A percentile compares a stretch with the other conserved stretches of the same genome.
These are phyloP conservation scores for Chrysotoxum bicinctum DNA, from an alignment of 2,888 invertebrate genomes.

Conservation along the genomic window DNA sequence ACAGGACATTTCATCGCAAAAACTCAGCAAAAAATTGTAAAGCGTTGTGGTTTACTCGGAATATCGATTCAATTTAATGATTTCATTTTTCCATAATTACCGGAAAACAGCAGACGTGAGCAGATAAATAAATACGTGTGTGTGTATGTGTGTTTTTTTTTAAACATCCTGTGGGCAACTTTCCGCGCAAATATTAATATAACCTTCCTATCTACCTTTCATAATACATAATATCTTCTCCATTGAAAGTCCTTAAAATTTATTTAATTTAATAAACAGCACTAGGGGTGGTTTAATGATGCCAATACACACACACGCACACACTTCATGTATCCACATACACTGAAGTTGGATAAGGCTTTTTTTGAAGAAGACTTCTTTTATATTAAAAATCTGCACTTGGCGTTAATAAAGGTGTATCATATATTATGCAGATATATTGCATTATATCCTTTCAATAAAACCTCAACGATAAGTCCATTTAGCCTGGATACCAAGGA, in stretches of 20 bases:
- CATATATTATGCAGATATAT: neutral
- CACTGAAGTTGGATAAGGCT: neutral
- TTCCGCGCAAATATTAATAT: neutral
- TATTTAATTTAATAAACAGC: slow-evolving; percentile 43
- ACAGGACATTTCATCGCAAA: neutral
- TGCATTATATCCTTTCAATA: slow-evolving; percentile 7
- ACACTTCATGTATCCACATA: neutral
- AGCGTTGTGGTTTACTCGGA: neutral
- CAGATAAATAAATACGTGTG: neutral
- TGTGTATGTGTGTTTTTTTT: neutral
- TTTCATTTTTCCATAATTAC: slow-evolving; percentile 48
- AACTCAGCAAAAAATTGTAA: neutral
- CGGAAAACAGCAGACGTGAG: slow-evolving; percentile 30
- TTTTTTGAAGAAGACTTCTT: slow-evolving; percentile 25
- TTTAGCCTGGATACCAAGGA: slow-evolving; percentile 28
- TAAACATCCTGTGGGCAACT: slow-evolving; percentile 32
- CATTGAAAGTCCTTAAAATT: slow-evolving; percentile 45
- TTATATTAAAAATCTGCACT: slow-evolving; percentile 26
- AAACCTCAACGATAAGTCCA: slow-evolving; percentile 40
- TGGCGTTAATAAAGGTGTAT: slow-evolving; percentile 13
- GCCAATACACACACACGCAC: neutral
- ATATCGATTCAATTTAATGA: slow-evolving; percentile 38
- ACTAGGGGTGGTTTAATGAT: slow-evolving; percentile 34
- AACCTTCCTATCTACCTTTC: neutral
- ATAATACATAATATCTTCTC: neutral